These are phyloP conservation scores for Bombus impatiens DNA, from an alignment of 1,140 invertebrate genomes.

Conservation along the genomic window DNA sequence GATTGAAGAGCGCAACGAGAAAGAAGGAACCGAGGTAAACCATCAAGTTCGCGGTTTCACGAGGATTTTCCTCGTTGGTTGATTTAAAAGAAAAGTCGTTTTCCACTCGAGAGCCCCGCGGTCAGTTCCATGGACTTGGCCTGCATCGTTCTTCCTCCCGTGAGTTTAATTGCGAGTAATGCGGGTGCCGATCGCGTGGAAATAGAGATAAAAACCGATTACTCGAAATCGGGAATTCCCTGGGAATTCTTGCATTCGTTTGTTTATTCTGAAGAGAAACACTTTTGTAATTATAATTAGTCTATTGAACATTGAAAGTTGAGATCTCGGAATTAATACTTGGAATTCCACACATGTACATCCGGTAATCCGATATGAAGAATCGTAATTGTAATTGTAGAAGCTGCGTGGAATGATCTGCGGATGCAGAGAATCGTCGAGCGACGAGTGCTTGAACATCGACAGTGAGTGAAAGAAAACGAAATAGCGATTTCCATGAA, in stretches of 20 bases:
- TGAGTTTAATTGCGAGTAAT: conserved; percentile 1
- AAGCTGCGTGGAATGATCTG: neutral
- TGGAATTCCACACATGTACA: too few relatives aligned
- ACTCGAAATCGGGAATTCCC: neutral
- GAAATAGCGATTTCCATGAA: neutral
- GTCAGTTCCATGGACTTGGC: neutral
- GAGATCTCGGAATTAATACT: too few relatives aligned
- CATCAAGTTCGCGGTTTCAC: neutral
- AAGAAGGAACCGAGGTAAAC: neutral
- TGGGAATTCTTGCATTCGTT: neutral
- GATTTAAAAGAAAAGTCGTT: neutral
- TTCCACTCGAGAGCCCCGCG: neutral
- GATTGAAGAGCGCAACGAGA: too few relatives aligned
- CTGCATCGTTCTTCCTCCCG: neutral
- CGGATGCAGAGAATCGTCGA: neutral
- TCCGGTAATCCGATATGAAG: neutral
- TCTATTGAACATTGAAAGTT: neutral
- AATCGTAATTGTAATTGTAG: neutral
- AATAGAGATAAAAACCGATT: neutral
- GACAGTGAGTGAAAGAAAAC: neutral
- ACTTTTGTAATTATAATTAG: neutral
- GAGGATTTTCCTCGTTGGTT: neutral
- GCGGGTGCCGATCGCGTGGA: neutral
- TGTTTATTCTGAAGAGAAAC: neutral
- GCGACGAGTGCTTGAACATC: neutral